Conservation (phyloP, 1,140 invertebrate species). For the Platorchestia sp. region DNA sequence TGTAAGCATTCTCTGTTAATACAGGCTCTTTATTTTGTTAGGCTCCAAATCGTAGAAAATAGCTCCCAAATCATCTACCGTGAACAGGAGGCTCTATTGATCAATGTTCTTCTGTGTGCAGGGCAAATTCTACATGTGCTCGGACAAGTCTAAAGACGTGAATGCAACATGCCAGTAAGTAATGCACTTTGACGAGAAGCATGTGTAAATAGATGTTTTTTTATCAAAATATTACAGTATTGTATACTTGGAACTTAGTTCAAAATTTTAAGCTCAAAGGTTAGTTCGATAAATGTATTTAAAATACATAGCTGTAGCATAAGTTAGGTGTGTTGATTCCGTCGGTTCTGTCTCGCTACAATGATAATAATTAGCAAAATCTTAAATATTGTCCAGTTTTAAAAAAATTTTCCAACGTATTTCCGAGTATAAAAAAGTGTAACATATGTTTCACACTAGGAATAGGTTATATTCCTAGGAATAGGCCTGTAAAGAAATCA, state of each 20-base stretch:
- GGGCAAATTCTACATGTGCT: constrained; percentile 73
- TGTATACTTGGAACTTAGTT: not conserved
- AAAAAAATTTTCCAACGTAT: too few species aligned
- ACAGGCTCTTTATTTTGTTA: not conserved
- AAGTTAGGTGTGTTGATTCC: not conserved
- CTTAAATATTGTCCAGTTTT: too few species aligned
- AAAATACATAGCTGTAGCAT: too few species aligned
- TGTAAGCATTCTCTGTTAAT: not conserved
- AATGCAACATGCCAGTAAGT: constrained; percentile 67
- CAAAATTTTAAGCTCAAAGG: not conserved
- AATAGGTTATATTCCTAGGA: too few species aligned
- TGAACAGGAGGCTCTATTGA: not conserved
- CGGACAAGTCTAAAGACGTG: constrained; percentile 72
- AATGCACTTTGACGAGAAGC: not conserved
- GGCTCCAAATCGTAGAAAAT: not conserved
- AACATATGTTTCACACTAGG: too few species aligned
- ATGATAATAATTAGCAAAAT: not conserved
- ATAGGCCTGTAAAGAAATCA: too few species aligned
- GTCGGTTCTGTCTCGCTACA: not conserved
- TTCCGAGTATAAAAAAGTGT: too few species aligned
- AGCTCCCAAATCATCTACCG: not conserved
- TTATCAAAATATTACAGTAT: not conserved
- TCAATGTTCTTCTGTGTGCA: constrained; percentile 70
- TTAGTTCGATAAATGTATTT: too few species aligned
- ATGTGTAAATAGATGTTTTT: not conserved